Percentiles rank a stretch among this genome's conserved stretches.
Evolutionary conservation across 2,888 invertebrate species (phyloP).

Genomic region (Eumerus sabulonum): DNA sequence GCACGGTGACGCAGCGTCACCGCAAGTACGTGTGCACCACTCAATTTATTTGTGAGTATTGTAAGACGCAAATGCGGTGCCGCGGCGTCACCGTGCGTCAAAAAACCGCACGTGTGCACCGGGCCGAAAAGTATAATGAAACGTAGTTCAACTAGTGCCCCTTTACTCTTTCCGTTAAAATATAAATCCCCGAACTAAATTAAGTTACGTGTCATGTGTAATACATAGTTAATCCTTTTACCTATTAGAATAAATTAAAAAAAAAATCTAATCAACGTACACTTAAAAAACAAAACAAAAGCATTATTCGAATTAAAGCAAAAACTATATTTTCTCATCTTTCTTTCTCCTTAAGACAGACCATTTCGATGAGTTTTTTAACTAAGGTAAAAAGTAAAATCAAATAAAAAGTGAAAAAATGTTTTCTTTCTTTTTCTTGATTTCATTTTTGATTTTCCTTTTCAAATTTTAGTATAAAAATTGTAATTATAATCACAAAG

Average conservation of each 20-base stretch:
- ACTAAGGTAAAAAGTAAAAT: conserved; percentile 76
- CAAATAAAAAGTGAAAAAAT: conserved; percentile 27
- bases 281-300: conserved; percentile 52
- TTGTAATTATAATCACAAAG: conserved; percentile 4
- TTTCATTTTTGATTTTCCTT: not conserved
- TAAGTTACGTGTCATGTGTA: not conserved
- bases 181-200: not conserved
- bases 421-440: conserved; percentile 19
- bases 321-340: conserved; percentile 78
- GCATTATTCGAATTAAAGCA: conserved; percentile 73
- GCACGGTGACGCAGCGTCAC: too few species aligned
- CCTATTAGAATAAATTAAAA: not conserved
- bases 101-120: too few species aligned
- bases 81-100: too few species aligned
- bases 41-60: too few species aligned
- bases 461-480: not conserved
- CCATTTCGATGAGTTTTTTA: conserved; percentile 77
- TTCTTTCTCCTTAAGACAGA: conserved; percentile 79
- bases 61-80: too few species aligned
- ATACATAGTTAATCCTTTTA: conserved; percentile 2
- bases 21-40: too few species aligned
- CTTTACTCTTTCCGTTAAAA: too few species aligned
- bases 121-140: too few species aligned
- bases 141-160: too few species aligned
- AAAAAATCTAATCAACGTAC: conserved; percentile 50